Base-by-base conservation (phyloP, 2,797 vertebrate genomes). In the Melanotaenia nigrans region DNA sequence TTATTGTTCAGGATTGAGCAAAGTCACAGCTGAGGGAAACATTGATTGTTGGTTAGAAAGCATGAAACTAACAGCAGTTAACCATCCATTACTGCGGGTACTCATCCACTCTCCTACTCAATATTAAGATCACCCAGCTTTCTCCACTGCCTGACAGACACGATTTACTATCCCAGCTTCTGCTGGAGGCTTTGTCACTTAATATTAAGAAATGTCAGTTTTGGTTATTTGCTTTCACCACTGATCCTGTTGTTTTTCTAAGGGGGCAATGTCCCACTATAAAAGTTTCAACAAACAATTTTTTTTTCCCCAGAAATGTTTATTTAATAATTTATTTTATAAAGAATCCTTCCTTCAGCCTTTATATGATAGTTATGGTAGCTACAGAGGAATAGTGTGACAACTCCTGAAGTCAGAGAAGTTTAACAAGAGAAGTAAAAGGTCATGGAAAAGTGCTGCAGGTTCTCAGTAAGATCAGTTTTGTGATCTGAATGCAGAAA, bases 401-500 rank as follows among this genome's bases (percentile, higher is more conserved):
- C 20, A 40, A 68, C 45, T 10, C 25, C 68, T 61, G 36, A 58
- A 63, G 49, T 71, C 61, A 57, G 58, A 58, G 45, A 55, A 22
- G 61, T 67, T 47, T 10, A 70, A 47, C 25, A 42, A 76, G 32
- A 22, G 56, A 64, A 63, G 4, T 11, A 62, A 55, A 57, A 62
- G 55, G 40, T 65, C 62, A 71, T 28, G 4, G 35, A 25, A 20
- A 16, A 25, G 59, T 30, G 25, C 1, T n/a, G 0, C 2, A 56
- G 22, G 33, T 60, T n/a, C 45, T 54, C n/a, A 68, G 42, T 57
- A 55, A 35, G 1, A 49, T 11, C 53, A 45, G 9, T 20, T 22
- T 11, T 49, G 42, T 30, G 10, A 42, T 40, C 51, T 38, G 63
- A 65, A 65, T 65, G 53, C 30, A 24, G 60, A 68, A n/a, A 51